These are phyloP conservation scores for Gila robusta DNA, from an alignment of 2,797 vertebrate species.

Conservation along the genomic window DNA sequence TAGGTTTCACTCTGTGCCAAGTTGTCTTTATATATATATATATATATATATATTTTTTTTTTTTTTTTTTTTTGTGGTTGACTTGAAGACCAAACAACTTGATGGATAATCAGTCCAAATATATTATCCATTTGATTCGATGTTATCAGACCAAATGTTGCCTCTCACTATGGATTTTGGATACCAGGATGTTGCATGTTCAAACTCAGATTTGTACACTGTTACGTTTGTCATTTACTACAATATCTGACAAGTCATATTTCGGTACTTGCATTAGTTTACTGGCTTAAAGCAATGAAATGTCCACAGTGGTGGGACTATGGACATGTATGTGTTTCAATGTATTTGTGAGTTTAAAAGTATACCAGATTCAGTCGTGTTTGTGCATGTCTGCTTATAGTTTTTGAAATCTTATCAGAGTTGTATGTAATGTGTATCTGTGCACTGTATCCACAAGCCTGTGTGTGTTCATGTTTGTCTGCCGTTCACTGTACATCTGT, in stretches of 20 bases:
- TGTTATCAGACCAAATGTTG: constrained; percentile 71
- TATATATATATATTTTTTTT: not conserved
- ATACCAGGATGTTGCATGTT: constrained; percentile 28
- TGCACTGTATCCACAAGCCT: constrained; percentile 58
- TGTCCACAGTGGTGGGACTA: not conserved
- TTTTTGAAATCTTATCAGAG: constrained; percentile 29
- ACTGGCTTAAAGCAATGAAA: constrained; percentile 19
- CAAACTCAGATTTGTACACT: constrained; percentile 51
- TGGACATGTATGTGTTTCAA: constrained; percentile 31
- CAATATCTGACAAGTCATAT: constrained; percentile 7
- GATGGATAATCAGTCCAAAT: constrained; percentile 30
- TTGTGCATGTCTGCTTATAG: constrained; percentile 45
- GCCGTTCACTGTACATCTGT: constrained; percentile 57
- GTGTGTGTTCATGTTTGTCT: constrained; percentile 48
- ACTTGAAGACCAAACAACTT: constrained; percentile 45
- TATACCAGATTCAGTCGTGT: constrained; percentile 24
- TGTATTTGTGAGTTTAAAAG: constrained; percentile 51
- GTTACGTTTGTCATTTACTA: constrained; percentile 30
- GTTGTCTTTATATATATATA: not conserved
- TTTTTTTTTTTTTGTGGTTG: not conserved
- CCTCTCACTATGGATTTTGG: constrained; percentile 51
- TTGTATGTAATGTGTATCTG: constrained; percentile 48
- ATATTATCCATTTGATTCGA: constrained; percentile 26
- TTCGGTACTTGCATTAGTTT: constrained; percentile 30
- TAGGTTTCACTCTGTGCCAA: constrained; percentile 30